Evolutionary conservation across 2,113 vertebrate species (phyloP).

Genomic region (Sitta europaea): DNA sequence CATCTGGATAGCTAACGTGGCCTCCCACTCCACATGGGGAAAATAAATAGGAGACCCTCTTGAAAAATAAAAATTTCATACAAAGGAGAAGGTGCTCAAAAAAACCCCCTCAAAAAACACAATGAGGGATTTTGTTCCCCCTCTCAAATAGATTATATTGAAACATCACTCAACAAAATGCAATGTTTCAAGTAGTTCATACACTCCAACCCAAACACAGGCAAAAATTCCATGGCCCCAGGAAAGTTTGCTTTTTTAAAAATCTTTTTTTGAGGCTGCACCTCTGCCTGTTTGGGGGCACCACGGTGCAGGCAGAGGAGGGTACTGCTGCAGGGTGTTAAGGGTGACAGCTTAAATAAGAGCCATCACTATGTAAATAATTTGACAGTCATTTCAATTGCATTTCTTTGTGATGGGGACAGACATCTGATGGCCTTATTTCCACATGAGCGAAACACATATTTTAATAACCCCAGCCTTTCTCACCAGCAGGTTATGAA

Average conservation of each 20-base stretch:
- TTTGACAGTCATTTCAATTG: not conserved
- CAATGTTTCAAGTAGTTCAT: not conserved
- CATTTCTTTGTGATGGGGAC: not conserved
- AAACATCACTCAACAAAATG: not conserved
- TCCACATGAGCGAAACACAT: not conserved
- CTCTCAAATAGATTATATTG: not conserved
- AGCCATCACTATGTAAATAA: not conserved
- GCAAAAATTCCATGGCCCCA: not conserved
- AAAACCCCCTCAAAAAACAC: not conserved
- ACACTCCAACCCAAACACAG: not conserved
- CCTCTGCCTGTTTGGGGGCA: not conserved
- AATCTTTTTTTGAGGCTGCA: not conserved
- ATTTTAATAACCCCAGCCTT: not conserved
- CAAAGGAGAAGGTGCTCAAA: not conserved
- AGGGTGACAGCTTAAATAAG: not conserved
- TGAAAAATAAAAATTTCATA: not conserved
- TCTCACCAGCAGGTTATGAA: not conserved
- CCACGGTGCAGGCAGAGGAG: not conserved
- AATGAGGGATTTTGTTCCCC: not conserved
- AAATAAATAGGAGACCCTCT: not conserved
- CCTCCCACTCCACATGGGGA: not conserved
- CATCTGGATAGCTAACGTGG: rapidly evolving
- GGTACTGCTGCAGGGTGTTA: not conserved
- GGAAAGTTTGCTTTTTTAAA: not conserved
- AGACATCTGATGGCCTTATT: not conserved